Evolutionary conservation across 1,140 invertebrate species (phyloP), one percentile per base, ranked within the genome.

Genomic region (Pteromalus puparum): DNA sequence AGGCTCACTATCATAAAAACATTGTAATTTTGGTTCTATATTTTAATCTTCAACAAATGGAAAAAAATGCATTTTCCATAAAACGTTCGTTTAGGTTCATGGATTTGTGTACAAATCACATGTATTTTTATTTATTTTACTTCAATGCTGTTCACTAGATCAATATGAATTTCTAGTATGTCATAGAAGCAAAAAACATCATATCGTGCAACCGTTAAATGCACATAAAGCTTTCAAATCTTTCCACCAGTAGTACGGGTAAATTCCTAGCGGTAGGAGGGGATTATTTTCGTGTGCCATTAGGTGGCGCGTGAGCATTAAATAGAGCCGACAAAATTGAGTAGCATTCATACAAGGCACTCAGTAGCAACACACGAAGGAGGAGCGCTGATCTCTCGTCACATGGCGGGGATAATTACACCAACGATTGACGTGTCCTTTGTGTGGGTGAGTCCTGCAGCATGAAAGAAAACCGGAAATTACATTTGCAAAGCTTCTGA

Each of bases 391-490:
- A 26, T 67, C 7, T 67, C 7, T 34, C 30, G 18, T 28, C 53
- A n/a, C 73, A 21, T 18, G 30, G 87, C 85, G 81, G 87, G 86
- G 88, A 87, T 88, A 88, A 88, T 88, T 85, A 85, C 81, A 53
- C 81, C 28, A 74, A 18, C 73, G 81, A 87, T 87, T 88, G 85
- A 86, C 85, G 74, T 84, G 72, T 86, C 84, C 78, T 88, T 88
- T 88, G 86, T 88, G 67, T 84, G 85, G 68, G 61, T 82, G 79
- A 83, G 85, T 87, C 78, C 81, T 81, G 86, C 83, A 70, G 72
- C 84, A 84, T 87, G 13, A 88, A 88, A 87, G 88, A 84, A 87
- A 87, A 88, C 87, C 88, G 88, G 88, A 88, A 88, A 88, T 88
- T 88, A 77, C 87, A 87, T 88, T 86, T 88, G 84, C 85, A 84